Evolutionary conservation across 2,797 vertebrate species (phyloP), one percentile per base, ranked within the genome.

Genomic region (Oreochromis grahami): DNA sequence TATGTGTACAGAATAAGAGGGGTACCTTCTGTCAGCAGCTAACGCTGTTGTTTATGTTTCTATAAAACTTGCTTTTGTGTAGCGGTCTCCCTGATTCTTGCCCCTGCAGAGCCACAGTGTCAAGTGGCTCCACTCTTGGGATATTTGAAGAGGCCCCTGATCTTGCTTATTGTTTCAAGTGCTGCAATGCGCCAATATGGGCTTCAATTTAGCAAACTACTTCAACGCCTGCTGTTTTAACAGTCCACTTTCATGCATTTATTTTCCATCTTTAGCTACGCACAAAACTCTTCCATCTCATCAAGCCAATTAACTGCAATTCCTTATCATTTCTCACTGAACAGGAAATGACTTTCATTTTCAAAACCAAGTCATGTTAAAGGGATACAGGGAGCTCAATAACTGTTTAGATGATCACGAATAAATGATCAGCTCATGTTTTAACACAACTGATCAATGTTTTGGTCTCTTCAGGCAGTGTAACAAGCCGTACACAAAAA

Each of bases 61-160:
- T 50, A 29, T 78, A 72, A 92, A 89, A 77, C 32, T 81, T 68
- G 77, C 77, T 86, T 87, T 85, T 81, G 53, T 84, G 58, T 8
- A 26, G 50, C 50, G 82, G 77, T 60, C 81, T 84, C 50, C 79
- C 51, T 51, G 51, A 88, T 78, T 83, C 51, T n/a, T 5, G 7
- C 29, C 79, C 77, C 79, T 26, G 58, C 63, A 51, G 45, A 84
- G 65, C 55, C 41, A 56, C 21, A 8, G 34, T 56, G 85, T 90
- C 81, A 90, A 87, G 87, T 83, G 68, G 70, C 41, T 80, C 50
- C 17, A 21, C 78, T 80, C 65, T 41, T 0, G 9, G 84, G 77
- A 81, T 58, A 10, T 72, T 84, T 21, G 17, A 53, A 85, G 45
- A 82, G 65, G 60, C 24, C 38, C 43, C 65, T 56, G 45, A 76